Evolutionary conservation across 2,113 vertebrate genomes (phyloP), one percentile per base, ranked within the genome.

Genomic region (Aegypius monachus): DNA sequence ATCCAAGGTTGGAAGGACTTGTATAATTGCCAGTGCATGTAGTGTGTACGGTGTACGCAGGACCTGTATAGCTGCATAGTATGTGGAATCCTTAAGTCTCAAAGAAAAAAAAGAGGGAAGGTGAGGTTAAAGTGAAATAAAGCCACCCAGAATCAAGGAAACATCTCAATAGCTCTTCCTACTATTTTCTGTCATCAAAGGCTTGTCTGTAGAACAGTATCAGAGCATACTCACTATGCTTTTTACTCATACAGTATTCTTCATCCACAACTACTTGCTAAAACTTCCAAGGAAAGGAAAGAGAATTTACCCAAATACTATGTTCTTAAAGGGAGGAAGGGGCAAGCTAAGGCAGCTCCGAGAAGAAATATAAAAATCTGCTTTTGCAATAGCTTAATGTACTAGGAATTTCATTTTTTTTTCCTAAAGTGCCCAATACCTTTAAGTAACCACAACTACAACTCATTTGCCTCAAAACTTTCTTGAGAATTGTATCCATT

Each of bases 31-130:
- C 29, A 32, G 13, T 13, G 7, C 22, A 21, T n/a, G 38, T 45
- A 34, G 22, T 0, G 1, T 21, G 9, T 13, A 27, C 29, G 9
- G 32, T 2, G 7, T 31, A 42, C 2, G 3, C 20, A 77, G 18
- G 47, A 18, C 8, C 42, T 48, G n/a, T 36, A 53, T 2, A 70
- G 73, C 23, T 47, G 18, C 27, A 58, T 1, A 56, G 45, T 23
- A 25, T 21, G 20, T 42, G 58, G 34, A 78, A 73, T 47, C n/a
- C 38, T 79, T 47, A 86, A 26, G 9, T 61, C 31, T 82, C 27
- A 92, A 53, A 83, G 13, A 14, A 42, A 75, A 25, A 66, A 31
- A 52, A 43, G 52, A 85, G 19, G 14, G 8, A 50, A 48, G 16
- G 18, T 47, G 55, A 95, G 50, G 16, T 20, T 75, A 43, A 93